A percentile compares a stretch with the other conserved stretches of the same genome.
Conservation (phyloP, 2,797 vertebrate species). For the Poecile montanus region DNA sequence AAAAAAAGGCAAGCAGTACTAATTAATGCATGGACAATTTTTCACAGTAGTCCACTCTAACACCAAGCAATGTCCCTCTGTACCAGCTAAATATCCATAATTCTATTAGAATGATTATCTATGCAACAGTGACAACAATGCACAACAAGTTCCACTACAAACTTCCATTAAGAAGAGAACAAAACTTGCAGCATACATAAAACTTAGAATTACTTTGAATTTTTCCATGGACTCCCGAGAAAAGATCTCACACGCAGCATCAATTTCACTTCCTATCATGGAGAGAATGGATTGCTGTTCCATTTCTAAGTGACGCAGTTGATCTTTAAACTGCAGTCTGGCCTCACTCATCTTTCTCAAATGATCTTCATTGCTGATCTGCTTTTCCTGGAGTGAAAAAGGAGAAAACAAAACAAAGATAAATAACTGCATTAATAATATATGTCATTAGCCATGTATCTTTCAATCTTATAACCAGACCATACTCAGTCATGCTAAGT, state of each 20-base stretch:
- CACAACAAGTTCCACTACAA: not conserved
- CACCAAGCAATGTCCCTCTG: not conserved
- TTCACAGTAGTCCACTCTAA: not conserved
- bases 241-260: conserved; percentile 84
- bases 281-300: conserved; percentile 87
- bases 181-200: conserved; percentile 66
- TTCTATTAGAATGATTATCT: not conserved
- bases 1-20: not conserved
- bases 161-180: conserved; percentile 6
- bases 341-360: conserved; percentile 78
- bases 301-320: conserved; percentile 79
- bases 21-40: not conserved
- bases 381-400: conserved; percentile 74
- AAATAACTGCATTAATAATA: not conserved
- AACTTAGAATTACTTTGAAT: conserved; percentile 85
- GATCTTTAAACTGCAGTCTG: conserved; percentile 80
- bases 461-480: not conserved
- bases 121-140: not conserved
- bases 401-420: not conserved
- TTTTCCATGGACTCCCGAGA: conserved; percentile 84
- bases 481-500: not conserved
- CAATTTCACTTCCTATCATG: conserved; percentile 86
- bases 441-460: not conserved
- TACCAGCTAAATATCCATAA: not conserved
- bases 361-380: conserved; percentile 73